These are phyloP conservation scores for Camptogramma bilineatum DNA, from an alignment of 2,888 invertebrate genomes.

Conservation along the genomic window DNA sequence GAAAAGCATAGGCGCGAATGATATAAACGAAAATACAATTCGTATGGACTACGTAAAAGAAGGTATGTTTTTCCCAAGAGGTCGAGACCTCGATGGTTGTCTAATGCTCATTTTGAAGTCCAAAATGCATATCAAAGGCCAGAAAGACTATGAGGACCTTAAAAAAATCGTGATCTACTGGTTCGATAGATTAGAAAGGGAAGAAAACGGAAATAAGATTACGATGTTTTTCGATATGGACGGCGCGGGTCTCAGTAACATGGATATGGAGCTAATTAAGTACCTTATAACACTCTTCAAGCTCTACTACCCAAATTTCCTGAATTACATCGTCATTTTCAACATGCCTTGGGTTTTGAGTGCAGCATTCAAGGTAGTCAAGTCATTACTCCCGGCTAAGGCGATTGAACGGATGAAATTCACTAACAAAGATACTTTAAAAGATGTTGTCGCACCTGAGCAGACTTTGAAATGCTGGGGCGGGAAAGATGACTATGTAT, in stretches of 20 bases:
- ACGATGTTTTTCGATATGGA: conserved; percentile 96
- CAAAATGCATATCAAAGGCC: conserved; percentile 92
- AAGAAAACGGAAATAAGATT: conserved; percentile 90
- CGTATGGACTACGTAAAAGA: conserved; percentile 90
- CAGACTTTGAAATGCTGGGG: conserved; percentile 93
- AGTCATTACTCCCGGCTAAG: conserved; percentile 93
- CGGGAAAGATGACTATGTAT: conserved; percentile 90
- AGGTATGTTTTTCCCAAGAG: conserved; percentile 91
- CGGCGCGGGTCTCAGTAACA: conserved; percentile 92
- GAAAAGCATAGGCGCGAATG: conserved; percentile 90
- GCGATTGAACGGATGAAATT: conserved; percentile 96
- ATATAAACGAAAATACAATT: conserved; percentile 89
- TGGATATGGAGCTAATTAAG: conserved; percentile 97
- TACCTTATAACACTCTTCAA: conserved; percentile 95
- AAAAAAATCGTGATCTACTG: conserved; percentile 94
- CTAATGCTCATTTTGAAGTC: conserved; percentile 92
- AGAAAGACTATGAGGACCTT: conserved; percentile 90
- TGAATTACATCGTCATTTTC: conserved; percentile 95
- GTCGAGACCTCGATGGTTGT: conserved; percentile 92
- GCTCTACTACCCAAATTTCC: conserved; percentile 93
- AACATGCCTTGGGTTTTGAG: conserved; percentile 98
- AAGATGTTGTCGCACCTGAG: conserved; percentile 90
- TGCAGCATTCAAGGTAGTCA: conserved; percentile 96
- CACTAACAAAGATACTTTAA: conserved; percentile 90
- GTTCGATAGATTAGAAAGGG: conserved; percentile 92